Evolutionary conservation across 2,113 vertebrate genomes (phyloP).

Genomic region (Rhinopomastus cyanomelas): DNA sequence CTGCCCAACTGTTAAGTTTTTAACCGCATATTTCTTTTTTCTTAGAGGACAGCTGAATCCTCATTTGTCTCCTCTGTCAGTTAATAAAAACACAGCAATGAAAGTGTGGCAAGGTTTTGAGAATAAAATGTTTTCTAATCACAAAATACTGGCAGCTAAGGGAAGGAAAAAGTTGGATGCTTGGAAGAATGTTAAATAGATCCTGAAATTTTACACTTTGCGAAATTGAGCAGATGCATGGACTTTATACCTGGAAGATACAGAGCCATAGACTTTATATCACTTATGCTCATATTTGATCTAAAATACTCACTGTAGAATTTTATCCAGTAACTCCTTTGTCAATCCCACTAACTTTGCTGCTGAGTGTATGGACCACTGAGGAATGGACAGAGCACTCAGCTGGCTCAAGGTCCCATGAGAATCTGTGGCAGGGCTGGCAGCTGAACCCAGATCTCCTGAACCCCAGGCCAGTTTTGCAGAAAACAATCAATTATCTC

Average conservation of each 20-base stretch:
- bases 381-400: not conserved
- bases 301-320: not conserved
- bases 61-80: not conserved
- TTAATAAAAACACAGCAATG: constrained; percentile 7
- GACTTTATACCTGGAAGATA: not conserved
- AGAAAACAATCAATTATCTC: not conserved
- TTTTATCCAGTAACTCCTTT: not conserved
- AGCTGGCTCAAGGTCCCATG: not conserved
- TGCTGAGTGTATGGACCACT: not conserved
- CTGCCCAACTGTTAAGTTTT: not conserved
- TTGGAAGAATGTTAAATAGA: constrained; percentile 14
- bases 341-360: not conserved
- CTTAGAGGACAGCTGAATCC: not conserved
- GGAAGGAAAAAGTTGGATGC: not conserved
- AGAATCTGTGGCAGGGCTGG: not conserved
- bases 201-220: not conserved
- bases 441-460: not conserved
- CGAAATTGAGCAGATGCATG: not conserved
- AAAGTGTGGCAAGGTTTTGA: not conserved
- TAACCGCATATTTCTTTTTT: not conserved
- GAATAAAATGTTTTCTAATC: constrained; percentile 34
- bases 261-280: not conserved
- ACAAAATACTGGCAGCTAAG: not conserved
- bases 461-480: not conserved
- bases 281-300: not conserved